Percentiles rank a stretch among this genome's conserved stretches.
These are phyloP conservation scores for Trichosurus vulpecula DNA, from an alignment of 2,797 vertebrate genomes.

Conservation along the genomic window DNA sequence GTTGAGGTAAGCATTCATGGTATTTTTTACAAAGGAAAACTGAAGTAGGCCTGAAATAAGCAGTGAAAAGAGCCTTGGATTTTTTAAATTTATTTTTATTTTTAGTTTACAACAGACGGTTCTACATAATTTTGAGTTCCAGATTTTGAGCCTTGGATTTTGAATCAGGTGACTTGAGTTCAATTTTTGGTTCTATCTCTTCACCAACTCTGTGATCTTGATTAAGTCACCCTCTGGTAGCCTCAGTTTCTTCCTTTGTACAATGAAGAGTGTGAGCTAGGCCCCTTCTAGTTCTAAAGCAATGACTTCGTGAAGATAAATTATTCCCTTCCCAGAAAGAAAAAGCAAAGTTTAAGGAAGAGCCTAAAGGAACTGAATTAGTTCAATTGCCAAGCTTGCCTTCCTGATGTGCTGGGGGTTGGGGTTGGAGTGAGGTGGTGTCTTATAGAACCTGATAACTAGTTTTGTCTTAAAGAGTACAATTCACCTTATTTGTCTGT, in stretches of 20 bases:
- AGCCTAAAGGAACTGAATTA: not conserved
- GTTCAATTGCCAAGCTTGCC: not conserved
- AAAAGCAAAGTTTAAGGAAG: not conserved
- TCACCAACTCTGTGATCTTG: not conserved
- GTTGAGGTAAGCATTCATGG: constrained; percentile 15
- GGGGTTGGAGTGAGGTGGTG: not conserved
- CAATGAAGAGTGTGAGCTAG: not conserved
- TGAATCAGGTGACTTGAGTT: not conserved
- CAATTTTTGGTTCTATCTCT: not conserved
- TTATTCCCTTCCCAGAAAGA: not conserved
- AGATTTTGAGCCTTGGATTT: constrained; percentile 10
- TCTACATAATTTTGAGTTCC: too few species aligned
- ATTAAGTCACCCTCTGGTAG: not conserved
- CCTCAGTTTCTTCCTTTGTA: not conserved
- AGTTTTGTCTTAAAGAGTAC: constrained; percentile 31
- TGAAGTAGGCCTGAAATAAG: not conserved
- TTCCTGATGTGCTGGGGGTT: not conserved
- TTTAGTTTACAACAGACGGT: too few species aligned
- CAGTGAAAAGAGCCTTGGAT: not conserved
- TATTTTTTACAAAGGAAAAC: constrained; percentile 14
- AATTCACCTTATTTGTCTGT: constrained; percentile 37
- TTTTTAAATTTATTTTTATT: too few species aligned
- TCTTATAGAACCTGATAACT: not conserved
- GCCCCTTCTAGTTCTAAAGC: not conserved
- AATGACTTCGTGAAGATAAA: not conserved